phyloP scores from a whole-genome alignment of 2,888 invertebrate species.

The Perithous albicinctus region DNA sequence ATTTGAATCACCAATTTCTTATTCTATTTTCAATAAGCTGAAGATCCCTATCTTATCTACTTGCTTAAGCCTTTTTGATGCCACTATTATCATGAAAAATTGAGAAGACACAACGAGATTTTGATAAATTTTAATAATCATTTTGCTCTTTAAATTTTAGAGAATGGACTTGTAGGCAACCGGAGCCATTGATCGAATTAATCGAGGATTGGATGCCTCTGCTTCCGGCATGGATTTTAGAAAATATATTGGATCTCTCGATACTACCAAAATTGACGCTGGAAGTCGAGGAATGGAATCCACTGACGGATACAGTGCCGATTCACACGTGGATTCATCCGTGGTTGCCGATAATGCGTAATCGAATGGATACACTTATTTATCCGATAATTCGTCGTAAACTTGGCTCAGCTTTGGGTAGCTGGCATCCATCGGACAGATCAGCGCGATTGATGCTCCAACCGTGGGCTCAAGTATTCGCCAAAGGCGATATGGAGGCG shows the following conservation, averaged over 20 bases:
- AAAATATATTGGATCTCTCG: conserved; percentile 92
- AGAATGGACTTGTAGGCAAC: conserved; percentile 93
- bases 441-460: conserved; percentile 96
- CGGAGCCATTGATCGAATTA: conserved; percentile 91
- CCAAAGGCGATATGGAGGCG: conserved; percentile 91
- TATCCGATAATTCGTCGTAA: conserved; percentile 97
- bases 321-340: conserved; percentile 99
- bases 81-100: no score
- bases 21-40: no score
- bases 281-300: conserved; percentile 97
- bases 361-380: conserved; percentile 87
- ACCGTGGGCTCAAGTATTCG: conserved; percentile 95
- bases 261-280: conserved; percentile 91
- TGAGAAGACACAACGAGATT: no score
- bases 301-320: conserved; percentile 96
- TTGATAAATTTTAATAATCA: no score
- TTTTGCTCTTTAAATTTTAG: conserved; percentile 82
- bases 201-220: conserved; percentile 93
- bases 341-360: conserved; percentile 94
- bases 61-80: no score
- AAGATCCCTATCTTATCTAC: no score
- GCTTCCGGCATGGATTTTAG: conserved; percentile 93
- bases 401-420: conserved; percentile 93
- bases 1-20: no score
- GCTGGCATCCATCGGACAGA: conserved; percentile 97